Evolutionary conservation across 2,888 invertebrate genomes (phyloP).

Genomic region (Thysanoteuthis rhombus): DNA sequence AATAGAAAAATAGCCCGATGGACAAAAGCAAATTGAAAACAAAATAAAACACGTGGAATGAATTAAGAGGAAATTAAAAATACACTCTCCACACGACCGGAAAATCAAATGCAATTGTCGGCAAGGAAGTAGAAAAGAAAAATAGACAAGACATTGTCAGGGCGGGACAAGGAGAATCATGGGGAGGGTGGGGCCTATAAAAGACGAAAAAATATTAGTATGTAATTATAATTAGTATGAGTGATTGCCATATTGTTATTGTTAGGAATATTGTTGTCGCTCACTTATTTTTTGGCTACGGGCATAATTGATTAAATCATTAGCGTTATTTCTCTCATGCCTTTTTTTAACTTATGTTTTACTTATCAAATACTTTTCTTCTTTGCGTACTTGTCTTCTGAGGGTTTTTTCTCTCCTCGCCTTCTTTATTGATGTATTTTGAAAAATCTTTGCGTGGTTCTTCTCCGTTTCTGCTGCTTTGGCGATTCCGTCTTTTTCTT

Average conservation of each 20-base stretch:
- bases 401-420: neutral
- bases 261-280: neutral
- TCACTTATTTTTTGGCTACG: neutral
- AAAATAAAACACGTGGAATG: neutral
- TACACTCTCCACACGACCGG: neutral
- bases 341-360: neutral
- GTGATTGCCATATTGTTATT: neutral
- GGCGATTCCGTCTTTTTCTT: too few species aligned
- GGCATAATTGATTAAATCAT: neutral
- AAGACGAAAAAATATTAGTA: neutral
- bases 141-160: neutral
- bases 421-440: too few species aligned
- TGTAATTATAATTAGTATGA: neutral
- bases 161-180: neutral
- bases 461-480: too few species aligned
- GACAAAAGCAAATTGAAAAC: neutral
- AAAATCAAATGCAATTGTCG: neutral
- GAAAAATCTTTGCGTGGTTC: too few species aligned
- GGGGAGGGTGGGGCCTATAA: neutral
- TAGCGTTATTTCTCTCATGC: neutral
- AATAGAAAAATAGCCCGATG: neutral
- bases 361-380: neutral
- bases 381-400: neutral
- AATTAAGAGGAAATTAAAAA: neutral
- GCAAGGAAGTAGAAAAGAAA: neutral